Base-by-base conservation (phyloP, 2,888 invertebrate species). In the Gonocerus acuteangulatus region DNA sequence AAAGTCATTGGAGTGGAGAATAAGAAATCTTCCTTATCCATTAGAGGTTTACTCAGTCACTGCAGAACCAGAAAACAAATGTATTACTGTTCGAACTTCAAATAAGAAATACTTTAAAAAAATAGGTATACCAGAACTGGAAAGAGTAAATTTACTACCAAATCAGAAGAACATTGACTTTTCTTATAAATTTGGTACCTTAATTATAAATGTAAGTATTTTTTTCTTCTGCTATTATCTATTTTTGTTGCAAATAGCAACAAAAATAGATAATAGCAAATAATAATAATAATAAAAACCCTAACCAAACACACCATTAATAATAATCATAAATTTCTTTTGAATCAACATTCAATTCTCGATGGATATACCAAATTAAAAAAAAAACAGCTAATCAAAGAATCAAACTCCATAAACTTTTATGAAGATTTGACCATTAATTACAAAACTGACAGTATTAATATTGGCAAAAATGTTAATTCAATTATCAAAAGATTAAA, bases 21-120 rank as follows among this genome's bases (percentile, higher is more conserved):
- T 90, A 67, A 78, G 89, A 65, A 90, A 90, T 73, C 73, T 90
- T 16, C 82, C 86, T 0, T 89, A 87, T 73, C 79, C 86, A 0
- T 76, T 85, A 64, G 82, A 85, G 67, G 82, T 81, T 0, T 90
- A 87, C 72, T 80, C 81, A 1, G 82, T 90, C 1, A 80, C 78
- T 56, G 84, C 81, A 0, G 82, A 86, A 64, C 74, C 78, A 65
- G 82, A 84, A 57, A 80, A 81, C 42, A 82, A 79, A 63, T 77
- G 77, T 61, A 81, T 90, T 57, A 75, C 82, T 21, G 80, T 90
- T 2, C 79, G 84, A 61, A 90, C 90, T 11, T 81, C 79, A 2
- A 90, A 90, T 73, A 89, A 88, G 71, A 90, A 90, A 68, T 90
- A 88, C 74, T 90, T 79, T 70, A 90, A 89, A 71, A 83, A 82